Evolutionary conservation across 1,140 invertebrate species (phyloP).

Genomic region (Trichonephila inaurata): DNA sequence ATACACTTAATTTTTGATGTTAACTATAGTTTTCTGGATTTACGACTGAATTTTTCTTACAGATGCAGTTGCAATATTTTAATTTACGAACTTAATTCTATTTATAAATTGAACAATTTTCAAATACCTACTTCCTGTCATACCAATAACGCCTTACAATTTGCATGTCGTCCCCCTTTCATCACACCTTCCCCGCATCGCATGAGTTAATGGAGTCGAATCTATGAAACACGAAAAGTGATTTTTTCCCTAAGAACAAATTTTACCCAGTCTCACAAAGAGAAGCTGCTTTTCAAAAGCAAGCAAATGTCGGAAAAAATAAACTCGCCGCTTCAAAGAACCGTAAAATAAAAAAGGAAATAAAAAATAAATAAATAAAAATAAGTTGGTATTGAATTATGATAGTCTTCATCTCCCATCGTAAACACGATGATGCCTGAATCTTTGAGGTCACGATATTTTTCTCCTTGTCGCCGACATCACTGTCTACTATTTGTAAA

Average conservation of each 20-base stretch:
- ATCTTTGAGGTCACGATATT: constrained; percentile 44
- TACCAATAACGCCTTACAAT: not conserved
- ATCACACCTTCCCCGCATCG: not conserved
- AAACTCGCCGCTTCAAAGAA: not conserved
- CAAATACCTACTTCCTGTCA: too few relatives aligned
- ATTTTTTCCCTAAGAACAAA: constrained; percentile 37
- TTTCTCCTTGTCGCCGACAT: not conserved
- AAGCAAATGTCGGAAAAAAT: not conserved
- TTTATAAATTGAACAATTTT: too few relatives aligned
- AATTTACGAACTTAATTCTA: too few relatives aligned
- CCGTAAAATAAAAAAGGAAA: not conserved
- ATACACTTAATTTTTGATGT: too few relatives aligned
- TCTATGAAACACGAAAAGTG: constrained; percentile 46
- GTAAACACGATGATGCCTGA: constrained; percentile 49
- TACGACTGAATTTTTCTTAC: too few relatives aligned
- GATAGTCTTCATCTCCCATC: constrained; percentile 29
- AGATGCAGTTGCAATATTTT: too few relatives aligned
- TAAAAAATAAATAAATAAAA: too few relatives aligned
- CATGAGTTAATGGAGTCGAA: constrained; percentile 58
- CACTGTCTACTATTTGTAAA: not conserved
- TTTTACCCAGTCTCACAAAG: constrained; percentile 26
- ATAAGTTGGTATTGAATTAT: constrained; percentile 54
- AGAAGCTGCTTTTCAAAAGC: constrained; percentile 21
- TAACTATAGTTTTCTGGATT: too few relatives aligned
- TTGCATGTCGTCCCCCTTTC: not conserved